Conservation (phyloP, 2,888 invertebrate species). For the Leptarthrus brevirostris region DNA sequence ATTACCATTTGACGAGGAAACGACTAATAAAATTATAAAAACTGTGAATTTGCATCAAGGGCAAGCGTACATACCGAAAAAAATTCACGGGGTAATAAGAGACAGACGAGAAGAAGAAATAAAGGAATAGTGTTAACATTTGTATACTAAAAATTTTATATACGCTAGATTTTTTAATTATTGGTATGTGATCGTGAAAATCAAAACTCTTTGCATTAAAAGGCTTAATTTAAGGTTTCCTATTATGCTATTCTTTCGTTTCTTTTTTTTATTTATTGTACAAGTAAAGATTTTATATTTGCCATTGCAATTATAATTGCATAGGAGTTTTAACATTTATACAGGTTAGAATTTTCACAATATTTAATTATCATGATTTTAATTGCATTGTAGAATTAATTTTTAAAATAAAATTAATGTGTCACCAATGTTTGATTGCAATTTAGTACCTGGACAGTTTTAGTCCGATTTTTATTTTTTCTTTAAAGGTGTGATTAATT, state of each 20-base stretch:
- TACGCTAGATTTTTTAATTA: slow-evolving; percentile 29
- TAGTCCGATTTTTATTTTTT: too few species aligned
- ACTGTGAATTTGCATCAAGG: background rate
- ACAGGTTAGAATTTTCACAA: too few species aligned
- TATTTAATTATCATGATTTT: too few species aligned
- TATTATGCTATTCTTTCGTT: background rate
- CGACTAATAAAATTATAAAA: background rate
- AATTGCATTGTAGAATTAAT: too few species aligned
- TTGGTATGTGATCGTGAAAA: slow-evolving; percentile 35
- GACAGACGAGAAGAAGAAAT: slow-evolving; percentile 59
- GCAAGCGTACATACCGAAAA: slow-evolving; percentile 54
- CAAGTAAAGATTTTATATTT: background rate
- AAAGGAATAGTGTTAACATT: slow-evolving; percentile 5
- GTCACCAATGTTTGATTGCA: too few species aligned
- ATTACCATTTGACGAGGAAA: slow-evolving; percentile 61
- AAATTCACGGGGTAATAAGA: slow-evolving; percentile 58
- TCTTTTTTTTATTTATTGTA: background rate
- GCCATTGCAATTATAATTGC: background rate
- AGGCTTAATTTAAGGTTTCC: background rate
- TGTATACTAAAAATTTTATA: background rate
- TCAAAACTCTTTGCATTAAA: slow-evolving; percentile 14
- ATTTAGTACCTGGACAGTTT: too few species aligned
- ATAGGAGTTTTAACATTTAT: background rate
- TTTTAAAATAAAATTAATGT: too few species aligned
- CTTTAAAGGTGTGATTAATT: too few species aligned